These are phyloP conservation scores for Calameuta idolon DNA, from an alignment of 2,888 invertebrate species.

Conservation along the genomic window DNA sequence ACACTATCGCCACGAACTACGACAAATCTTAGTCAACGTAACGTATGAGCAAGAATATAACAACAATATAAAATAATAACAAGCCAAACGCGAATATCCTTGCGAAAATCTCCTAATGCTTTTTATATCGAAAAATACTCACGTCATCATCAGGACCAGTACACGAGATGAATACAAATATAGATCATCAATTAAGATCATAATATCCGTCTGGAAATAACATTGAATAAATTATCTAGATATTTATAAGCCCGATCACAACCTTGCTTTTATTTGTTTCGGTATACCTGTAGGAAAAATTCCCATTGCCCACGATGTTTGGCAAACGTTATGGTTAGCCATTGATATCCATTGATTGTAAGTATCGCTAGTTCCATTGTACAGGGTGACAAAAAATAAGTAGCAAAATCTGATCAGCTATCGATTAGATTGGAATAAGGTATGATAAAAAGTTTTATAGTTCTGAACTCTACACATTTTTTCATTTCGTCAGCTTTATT, in stretches of 20 bases:
- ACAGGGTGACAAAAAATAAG: no score
- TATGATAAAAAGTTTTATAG: no score
- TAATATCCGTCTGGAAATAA: neutral
- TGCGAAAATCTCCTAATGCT: neutral
- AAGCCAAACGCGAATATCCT: neutral
- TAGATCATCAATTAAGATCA: neutral
- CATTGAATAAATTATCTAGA: neutral
- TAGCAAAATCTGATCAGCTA: no score
- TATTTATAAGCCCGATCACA: neutral
- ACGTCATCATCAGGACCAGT: neutral
- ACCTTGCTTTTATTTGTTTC: neutral
- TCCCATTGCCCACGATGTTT: no score
- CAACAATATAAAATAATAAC: neutral
- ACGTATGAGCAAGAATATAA: neutral
- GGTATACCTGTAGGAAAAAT: no score
- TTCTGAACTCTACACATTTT: no score
- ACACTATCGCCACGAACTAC: neutral
- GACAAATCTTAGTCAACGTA: neutral
- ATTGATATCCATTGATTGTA: no score
- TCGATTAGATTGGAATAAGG: no score
- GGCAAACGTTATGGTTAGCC: no score
- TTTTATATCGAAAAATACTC: neutral
- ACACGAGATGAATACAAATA: neutral
- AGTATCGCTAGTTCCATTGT: no score
- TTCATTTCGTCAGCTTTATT: no score